These are phyloP conservation scores for Tupaia tana DNA, from an alignment of 2,113 vertebrate genomes.

Conservation along the genomic window DNA sequence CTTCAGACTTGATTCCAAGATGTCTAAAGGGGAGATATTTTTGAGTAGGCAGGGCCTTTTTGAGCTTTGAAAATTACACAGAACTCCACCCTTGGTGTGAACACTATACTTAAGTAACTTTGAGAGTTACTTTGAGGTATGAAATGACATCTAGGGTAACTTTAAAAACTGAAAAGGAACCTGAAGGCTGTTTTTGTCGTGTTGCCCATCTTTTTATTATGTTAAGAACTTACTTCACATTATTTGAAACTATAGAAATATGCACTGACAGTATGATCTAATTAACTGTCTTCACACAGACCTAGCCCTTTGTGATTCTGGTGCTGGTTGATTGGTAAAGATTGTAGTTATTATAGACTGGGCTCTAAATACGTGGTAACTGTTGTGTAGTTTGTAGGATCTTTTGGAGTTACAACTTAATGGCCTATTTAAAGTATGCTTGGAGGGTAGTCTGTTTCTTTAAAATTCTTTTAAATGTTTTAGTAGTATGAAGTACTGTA, in stretches of 20 bases:
- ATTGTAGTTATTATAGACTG: not conserved
- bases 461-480: constrained; percentile 23
- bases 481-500: not conserved
- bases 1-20: not conserved
- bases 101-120: constrained; percentile 58
- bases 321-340: not conserved
- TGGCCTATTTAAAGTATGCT: not conserved
- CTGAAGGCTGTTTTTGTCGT: not conserved
- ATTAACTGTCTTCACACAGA: not conserved
- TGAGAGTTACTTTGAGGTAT: constrained; percentile 45
- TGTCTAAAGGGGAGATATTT: constrained; percentile 16
- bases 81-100: constrained; percentile 41
- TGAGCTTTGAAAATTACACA: constrained; percentile 52
- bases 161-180: constrained; percentile 36
- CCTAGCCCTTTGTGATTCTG: not conserved
- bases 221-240: constrained; percentile 38
- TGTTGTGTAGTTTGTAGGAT: not conserved
- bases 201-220: constrained; percentile 17
- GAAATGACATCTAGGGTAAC: constrained; percentile 51
- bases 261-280: not conserved
- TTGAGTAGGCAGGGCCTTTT: constrained; percentile 30
- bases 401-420: not conserved
- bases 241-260: not conserved
- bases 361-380: not conserved
- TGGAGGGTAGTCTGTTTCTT: not conserved